Base-by-base conservation (phyloP, 1,140 invertebrate species). In the Hyposmocoma kahamanoa region DNA sequence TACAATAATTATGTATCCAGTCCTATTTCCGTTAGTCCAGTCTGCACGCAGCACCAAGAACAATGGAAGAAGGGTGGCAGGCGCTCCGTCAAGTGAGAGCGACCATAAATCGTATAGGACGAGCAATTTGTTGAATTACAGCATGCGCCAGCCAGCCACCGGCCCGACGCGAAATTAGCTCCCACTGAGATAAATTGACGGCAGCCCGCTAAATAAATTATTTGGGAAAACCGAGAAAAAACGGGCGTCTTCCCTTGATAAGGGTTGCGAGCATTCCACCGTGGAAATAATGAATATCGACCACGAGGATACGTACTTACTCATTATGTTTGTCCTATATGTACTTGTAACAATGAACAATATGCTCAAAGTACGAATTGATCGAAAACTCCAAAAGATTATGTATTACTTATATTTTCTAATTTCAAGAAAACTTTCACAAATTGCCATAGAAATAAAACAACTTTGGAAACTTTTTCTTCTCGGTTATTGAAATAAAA, bases 141-240 rank as follows among this genome's bases (percentile, higher is more conserved):
- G 65, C 81, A 84, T 84, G 78, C 78, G 81, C 80, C 75, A 78
- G 67, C 70, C 69, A 76, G 73, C 78, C 76, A 80, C 77, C 77
- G 72, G 76, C 57, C 79, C 70, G 75, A 80, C 79, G 75, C 71
- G 73, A 82, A 84, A 85, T 85, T 85, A 85, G 81, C 81, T 82
- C 71, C 70, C 72, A 71, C 75, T 67, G 77, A 81, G 79, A 83
- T 83, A 84, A 84, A 84, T 84, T 81, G 79, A 83, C 67, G 81
- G 71, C 71, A 58, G 74, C 43, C 78, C 70, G 81, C 79, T 84
- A 84, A 84, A 84, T 84, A 84, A 84, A 84, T 84, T 84, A 84
- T 84, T 84, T 83, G 79, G 81, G 81, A 84, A 84, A 84, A 83
- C 81, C 81, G 77, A 82, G 81, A 81, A 84, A 84, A 84, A 84